Percentiles rank a stretch among this genome's conserved stretches.
These are phyloP conservation scores for Cryptoprocta ferox DNA, from an alignment of 2,797 vertebrate species.

Conservation along the genomic window DNA sequence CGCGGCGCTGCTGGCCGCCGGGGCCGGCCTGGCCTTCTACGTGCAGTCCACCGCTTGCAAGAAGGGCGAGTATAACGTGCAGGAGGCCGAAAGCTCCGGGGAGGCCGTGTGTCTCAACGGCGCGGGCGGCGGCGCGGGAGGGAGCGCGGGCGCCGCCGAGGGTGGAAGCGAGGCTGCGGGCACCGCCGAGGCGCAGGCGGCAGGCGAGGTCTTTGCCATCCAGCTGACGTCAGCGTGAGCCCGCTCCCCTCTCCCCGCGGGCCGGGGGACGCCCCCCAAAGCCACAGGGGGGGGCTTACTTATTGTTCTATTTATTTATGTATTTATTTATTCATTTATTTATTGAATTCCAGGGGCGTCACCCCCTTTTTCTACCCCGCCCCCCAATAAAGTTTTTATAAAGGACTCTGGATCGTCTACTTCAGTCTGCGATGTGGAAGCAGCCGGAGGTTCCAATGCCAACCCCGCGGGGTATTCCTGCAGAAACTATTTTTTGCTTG, in stretches of 20 bases:
- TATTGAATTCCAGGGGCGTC: constrained; percentile 59
- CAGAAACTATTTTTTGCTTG: not conserved
- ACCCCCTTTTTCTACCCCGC: constrained; percentile 70
- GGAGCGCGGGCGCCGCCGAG: not conserved
- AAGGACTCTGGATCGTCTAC: not conserved
- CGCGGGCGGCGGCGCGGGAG: constrained; percentile 50
- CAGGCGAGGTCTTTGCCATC: constrained; percentile 74
- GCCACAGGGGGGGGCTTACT: not conserved
- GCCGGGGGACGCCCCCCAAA: constrained; percentile 49
- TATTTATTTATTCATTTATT: constrained; percentile 51
- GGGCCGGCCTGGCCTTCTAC: constrained; percentile 82
- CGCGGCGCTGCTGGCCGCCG: constrained; percentile 78
- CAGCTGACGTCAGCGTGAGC: constrained; percentile 76
- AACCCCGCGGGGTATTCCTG: not conserved
- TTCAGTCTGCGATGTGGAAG: not conserved
- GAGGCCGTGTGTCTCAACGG: constrained; percentile 82
- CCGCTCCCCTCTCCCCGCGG: constrained; percentile 47
- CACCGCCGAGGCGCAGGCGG: not conserved
- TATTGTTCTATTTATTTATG: constrained; percentile 36
- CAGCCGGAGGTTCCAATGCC: not conserved
- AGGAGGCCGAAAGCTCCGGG: constrained; percentile 82
- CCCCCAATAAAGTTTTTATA: constrained; percentile 80
- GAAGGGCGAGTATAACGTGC: constrained; percentile 85
- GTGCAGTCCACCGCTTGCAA: constrained; percentile 84
- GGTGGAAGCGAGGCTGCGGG: constrained; percentile 46